Conservation (phyloP, 2,797 vertebrate genomes). For the Enteromius argenteus region DNA sequence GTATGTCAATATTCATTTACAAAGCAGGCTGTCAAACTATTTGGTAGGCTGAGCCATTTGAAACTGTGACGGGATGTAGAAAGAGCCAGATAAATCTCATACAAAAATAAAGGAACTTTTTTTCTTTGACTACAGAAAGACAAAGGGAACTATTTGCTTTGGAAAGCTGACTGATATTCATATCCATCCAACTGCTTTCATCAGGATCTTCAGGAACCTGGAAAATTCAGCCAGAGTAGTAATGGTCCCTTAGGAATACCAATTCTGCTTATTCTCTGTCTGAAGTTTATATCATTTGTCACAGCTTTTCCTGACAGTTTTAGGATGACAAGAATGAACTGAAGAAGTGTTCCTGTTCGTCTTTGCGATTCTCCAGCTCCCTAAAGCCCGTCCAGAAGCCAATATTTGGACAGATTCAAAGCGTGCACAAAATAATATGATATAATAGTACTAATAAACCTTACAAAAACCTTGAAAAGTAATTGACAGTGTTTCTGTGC, state of each 20-base stretch:
- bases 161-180: conserved; percentile 42
- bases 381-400: not conserved
- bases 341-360: not conserved
- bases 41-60: not conserved
- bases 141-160: conserved; percentile 39
- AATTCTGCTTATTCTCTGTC: not conserved
- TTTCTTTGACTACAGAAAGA: conserved; percentile 35
- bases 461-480: not conserved
- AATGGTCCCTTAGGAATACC: not conserved
- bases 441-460: not conserved
- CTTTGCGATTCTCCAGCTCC: not conserved
- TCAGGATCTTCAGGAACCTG: conserved; percentile 21
- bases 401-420: conserved; percentile 4
- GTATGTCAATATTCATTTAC: conserved; percentile 18
- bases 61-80: not conserved
- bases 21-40: conserved; percentile 2
- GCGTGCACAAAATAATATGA: not conserved
- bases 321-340: conserved; percentile 1
- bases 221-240: not conserved
- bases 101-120: not conserved
- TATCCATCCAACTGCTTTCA: conserved; percentile 30
- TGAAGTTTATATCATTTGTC: conserved; percentile 20
- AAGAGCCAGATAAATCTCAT: conserved; percentile 13
- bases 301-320: conserved; percentile 6
- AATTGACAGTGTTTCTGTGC: not conserved